Evolutionary conservation across 2,888 invertebrate species (phyloP).

Genomic region (Morpho deidamia): DNA sequence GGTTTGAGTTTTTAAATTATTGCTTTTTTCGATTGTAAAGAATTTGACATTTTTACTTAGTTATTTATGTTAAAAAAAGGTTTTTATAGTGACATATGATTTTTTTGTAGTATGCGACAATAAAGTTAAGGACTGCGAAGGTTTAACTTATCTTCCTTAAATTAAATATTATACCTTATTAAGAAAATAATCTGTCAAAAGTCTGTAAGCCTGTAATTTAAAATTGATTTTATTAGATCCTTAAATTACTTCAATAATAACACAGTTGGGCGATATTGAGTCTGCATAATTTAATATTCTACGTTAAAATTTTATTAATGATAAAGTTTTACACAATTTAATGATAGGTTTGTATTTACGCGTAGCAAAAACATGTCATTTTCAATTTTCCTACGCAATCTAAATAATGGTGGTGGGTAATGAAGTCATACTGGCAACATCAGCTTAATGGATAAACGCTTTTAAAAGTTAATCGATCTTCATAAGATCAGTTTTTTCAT

Average conservation of each 20-base stretch:
- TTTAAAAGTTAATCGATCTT: slow-evolving; percentile 67
- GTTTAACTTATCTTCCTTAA: no score
- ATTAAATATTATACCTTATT: no score
- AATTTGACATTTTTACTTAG: no score
- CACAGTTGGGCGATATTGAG: slow-evolving; percentile 8
- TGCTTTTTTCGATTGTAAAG: no score
- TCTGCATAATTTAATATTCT: slow-evolving; percentile 7
- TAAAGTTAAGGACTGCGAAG: no score
- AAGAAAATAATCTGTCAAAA: no score
- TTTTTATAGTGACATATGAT: no score
- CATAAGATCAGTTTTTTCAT: slow-evolving; percentile 29
- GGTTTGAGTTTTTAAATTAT: no score
- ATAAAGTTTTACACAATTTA: slow-evolving; percentile 18
- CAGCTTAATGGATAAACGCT: slow-evolving; percentile 67
- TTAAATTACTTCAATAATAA: slow-evolving; percentile 12
- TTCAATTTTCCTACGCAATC: slow-evolving; percentile 29
- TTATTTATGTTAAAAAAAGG: no score
- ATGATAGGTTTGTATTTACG: slow-evolving; percentile 20
- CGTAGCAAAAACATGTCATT: slow-evolving; percentile 27
- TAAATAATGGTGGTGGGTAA: slow-evolving; percentile 41
- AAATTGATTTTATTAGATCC: slow-evolving; percentile 10
- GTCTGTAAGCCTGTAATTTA: slow-evolving; percentile 10
- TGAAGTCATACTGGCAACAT: slow-evolving; percentile 59
- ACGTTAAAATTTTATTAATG: slow-evolving; percentile 11
- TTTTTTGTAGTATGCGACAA: no score